A percentile compares a stretch with the other conserved stretches of the same genome.
phyloP scores from a whole-genome alignment of 2,888 invertebrate genomes.

The Exephanes ischioxanthus region DNA sequence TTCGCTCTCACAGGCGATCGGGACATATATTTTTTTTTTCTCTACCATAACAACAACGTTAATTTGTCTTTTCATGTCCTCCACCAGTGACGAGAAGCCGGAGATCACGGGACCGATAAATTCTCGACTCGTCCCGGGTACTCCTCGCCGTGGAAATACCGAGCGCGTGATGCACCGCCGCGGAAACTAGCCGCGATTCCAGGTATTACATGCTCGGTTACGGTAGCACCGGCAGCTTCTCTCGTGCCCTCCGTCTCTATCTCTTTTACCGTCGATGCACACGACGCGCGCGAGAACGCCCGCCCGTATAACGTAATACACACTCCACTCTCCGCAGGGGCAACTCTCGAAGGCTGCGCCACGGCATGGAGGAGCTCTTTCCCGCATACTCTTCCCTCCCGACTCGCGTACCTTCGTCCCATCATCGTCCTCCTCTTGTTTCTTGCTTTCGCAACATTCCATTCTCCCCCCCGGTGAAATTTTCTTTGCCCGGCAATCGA shows the following conservation, averaged over 20 bases:
- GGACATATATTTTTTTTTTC: not conserved
- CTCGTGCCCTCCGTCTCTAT: constrained; percentile 37
- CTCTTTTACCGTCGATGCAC: constrained; percentile 31
- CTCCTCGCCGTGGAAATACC: constrained; percentile 46
- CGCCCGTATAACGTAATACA: constrained; percentile 40
- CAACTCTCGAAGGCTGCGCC: not conserved
- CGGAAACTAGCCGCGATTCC: constrained; percentile 62
- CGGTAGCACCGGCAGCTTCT: constrained; percentile 67
- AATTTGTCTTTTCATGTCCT: constrained; percentile 5
- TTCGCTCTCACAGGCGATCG: constrained; percentile 28
- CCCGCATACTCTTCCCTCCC: constrained; percentile 3
- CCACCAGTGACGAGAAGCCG: constrained; percentile 19
- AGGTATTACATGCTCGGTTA: constrained; percentile 71
- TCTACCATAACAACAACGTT: not conserved
- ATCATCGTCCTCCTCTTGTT: not conserved
- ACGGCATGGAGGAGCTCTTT: constrained; percentile 10
- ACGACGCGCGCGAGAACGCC: constrained; percentile 48
- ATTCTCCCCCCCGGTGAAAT: not conserved
- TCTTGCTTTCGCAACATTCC: constrained; percentile 41
- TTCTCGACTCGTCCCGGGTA: constrained; percentile 41
- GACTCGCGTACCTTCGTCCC: not conserved
- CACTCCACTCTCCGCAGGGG: not conserved
- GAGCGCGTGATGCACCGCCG: constrained; percentile 43
- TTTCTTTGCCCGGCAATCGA: constrained; percentile 14
- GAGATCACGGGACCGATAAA: constrained; percentile 47